phyloP scores from a whole-genome alignment of 2,888 invertebrate species.

The Sesia apiformis region DNA sequence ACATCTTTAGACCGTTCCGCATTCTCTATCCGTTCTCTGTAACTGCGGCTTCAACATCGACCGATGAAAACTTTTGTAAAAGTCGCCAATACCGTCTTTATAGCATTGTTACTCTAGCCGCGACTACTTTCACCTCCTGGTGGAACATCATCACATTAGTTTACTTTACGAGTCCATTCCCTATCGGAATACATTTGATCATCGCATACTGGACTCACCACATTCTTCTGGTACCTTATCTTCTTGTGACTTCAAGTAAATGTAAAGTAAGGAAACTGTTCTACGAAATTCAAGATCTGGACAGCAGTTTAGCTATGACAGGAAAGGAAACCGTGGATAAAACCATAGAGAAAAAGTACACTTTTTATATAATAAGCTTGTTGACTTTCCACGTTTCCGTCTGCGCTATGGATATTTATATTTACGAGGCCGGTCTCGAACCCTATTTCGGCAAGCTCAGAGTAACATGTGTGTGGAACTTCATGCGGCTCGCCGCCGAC shows the following conservation, averaged over 20 bases:
- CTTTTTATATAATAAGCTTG: not conserved
- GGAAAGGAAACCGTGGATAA: not conserved
- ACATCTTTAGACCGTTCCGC: not conserved
- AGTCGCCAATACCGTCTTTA: not conserved
- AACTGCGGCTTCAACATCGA: not conserved
- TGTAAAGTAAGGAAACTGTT: conserved; percentile 3
- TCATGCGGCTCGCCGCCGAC: not conserved
- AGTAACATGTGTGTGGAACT: not conserved
- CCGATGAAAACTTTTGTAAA: not conserved
- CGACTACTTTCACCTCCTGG: not conserved
- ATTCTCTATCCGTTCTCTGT: conserved; percentile 1
- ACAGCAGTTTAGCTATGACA: not conserved
- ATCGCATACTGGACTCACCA: not conserved
- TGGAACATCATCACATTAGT: not conserved
- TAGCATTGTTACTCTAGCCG: not conserved
- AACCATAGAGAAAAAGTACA: not conserved
- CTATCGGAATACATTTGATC: not conserved
- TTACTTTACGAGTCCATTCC: not conserved
- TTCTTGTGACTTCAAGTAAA: not conserved
- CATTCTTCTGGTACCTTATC: not conserved
- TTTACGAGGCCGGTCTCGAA: not conserved
- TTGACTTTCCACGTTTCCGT: not conserved
- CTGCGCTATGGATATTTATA: not conserved
- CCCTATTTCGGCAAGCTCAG: not conserved
- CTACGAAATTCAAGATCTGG: not conserved